These are phyloP conservation scores for Hepsetus odoe DNA, from an alignment of 2,113 vertebrate genomes.

Conservation along the genomic window DNA sequence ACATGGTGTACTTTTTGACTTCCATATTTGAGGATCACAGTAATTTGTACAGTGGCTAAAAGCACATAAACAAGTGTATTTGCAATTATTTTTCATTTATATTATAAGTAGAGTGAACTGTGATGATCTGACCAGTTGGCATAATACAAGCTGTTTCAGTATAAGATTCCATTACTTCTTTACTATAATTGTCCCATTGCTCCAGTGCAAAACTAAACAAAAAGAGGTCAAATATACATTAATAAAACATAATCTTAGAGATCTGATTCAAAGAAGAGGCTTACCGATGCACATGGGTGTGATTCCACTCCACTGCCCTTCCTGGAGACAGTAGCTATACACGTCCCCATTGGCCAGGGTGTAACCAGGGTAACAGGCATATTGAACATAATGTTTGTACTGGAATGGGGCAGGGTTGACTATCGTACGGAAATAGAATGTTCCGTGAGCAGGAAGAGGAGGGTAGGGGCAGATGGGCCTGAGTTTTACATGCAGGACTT, in stretches of 20 bases:
- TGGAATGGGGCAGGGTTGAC: constrained; percentile 58
- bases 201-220: neutral
- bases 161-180: too few species aligned
- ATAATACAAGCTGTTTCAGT: too few species aligned
- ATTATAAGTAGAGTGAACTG: too few species aligned
- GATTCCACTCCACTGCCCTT: constrained; percentile 69
- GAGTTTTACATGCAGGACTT: constrained; percentile 20
- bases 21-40: too few species aligned
- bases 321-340: constrained; percentile 69
- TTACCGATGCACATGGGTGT: constrained; percentile 71
- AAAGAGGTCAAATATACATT: too few species aligned
- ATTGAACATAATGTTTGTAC: constrained; percentile 70
- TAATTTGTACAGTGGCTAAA: too few species aligned
- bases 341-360: constrained; percentile 68
- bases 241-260: too few species aligned
- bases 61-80: too few species aligned
- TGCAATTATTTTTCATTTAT: too few species aligned
- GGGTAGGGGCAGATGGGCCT: constrained; percentile 65
- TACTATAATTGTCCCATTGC: too few species aligned
- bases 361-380: constrained; percentile 71
- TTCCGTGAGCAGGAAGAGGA: constrained; percentile 68
- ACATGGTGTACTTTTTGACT: too few species aligned
- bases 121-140: too few species aligned
- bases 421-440: constrained; percentile 67
- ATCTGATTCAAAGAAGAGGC: constrained; percentile 7